Percentiles rank a stretch among this genome's conserved stretches.
Evolutionary conservation across 2,888 invertebrate genomes (phyloP).

Genomic region (Mycalesis mineus): DNA sequence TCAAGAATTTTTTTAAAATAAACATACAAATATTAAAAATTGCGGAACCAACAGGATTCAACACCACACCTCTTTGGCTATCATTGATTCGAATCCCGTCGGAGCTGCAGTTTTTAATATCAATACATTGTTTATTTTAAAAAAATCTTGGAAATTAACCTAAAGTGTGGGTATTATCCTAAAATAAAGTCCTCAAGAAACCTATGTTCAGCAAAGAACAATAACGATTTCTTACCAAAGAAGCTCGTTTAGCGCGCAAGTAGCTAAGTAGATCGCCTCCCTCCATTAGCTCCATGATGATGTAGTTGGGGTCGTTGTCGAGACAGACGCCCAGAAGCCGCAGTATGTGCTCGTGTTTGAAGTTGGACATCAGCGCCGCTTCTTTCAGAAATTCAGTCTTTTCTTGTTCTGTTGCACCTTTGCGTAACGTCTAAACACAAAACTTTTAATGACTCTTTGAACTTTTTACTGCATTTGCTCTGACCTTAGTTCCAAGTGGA

Average conservation of each 20-base stretch:
- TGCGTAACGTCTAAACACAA: constrained; percentile 85
- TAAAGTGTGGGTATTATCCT: too few relatives aligned
- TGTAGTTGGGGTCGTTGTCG: constrained; percentile 94
- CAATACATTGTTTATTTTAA: too few relatives aligned
- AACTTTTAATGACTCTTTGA: not conserved
- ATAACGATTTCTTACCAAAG: constrained; percentile 69
- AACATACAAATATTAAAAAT: too few relatives aligned
- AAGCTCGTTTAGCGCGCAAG: constrained; percentile 87
- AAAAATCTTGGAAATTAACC: too few relatives aligned
- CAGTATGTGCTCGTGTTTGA: constrained; percentile 97
- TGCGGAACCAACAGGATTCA: too few relatives aligned
- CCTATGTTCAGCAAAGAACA: too few relatives aligned
- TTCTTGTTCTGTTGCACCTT: constrained; percentile 93
- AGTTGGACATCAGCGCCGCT: constrained; percentile 97
- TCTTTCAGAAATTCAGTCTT: constrained; percentile 97
- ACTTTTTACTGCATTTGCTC: not conserved
- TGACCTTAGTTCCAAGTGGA: too few relatives aligned
- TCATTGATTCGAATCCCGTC: too few relatives aligned
- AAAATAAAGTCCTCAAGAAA: too few relatives aligned
- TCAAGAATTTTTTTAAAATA: too few relatives aligned
- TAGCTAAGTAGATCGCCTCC: constrained; percentile 96
- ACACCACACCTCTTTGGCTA: too few relatives aligned
- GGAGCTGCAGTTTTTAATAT: too few relatives aligned
- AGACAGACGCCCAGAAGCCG: constrained; percentile 95
- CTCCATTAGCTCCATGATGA: constrained; percentile 98